Percentiles rank a stretch among this genome's conserved stretches.
These are phyloP conservation scores for Punctoribates punctum DNA, from an alignment of 2,888 invertebrate genomes.

Conservation along the genomic window DNA sequence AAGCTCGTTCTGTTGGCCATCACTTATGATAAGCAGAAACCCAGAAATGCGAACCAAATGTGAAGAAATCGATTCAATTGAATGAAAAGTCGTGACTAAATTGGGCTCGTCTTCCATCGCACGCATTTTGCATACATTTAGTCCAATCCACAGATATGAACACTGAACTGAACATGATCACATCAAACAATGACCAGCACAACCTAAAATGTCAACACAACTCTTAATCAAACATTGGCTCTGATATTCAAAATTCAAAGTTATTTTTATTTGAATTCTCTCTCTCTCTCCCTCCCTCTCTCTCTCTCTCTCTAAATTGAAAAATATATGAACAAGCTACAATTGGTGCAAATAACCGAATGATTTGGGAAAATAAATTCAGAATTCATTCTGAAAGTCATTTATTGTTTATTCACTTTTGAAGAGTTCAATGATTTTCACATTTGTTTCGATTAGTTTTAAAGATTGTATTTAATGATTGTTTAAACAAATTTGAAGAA, in stretches of 20 bases:
- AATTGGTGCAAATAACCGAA: too few species aligned
- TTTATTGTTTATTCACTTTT: background rate
- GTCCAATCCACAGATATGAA: too few species aligned
- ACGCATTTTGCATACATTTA: conserved; percentile 16
- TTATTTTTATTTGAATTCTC: background rate
- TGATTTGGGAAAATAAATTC: too few species aligned
- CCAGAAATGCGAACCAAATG: background rate
- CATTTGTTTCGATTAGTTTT: background rate
- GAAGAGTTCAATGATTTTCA: background rate
- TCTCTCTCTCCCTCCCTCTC: background rate
- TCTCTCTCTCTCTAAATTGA: too few species aligned
- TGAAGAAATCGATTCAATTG: background rate
- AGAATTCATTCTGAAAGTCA: background rate
- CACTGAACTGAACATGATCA: background rate
- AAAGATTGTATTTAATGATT: background rate
- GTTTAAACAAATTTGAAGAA: background rate
- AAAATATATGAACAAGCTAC: too few species aligned
- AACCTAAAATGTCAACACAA: background rate
- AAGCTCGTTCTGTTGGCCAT: conserved; percentile 28
- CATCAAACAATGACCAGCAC: background rate
- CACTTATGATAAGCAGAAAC: conserved; percentile 16
- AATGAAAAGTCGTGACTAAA: conserved; percentile 32
- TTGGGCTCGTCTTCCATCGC: conserved; percentile 26
- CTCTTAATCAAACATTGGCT: background rate
- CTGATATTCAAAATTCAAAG: background rate